A percentile compares a stretch with the other conserved stretches of the same genome.
phyloP scores from a whole-genome alignment of 2,888 invertebrate species.

The Aromia moschata region DNA sequence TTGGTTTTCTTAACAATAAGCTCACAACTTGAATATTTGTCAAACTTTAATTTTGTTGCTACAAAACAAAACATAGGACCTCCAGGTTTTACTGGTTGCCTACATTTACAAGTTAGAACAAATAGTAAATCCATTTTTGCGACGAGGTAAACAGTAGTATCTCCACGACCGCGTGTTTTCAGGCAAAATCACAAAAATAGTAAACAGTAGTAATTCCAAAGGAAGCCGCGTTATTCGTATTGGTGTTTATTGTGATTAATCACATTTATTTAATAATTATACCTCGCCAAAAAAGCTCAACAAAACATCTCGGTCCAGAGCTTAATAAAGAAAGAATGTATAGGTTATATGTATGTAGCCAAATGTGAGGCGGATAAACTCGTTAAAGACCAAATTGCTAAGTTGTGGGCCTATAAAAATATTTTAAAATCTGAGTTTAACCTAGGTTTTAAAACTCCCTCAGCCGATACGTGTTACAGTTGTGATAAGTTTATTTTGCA shows the following conservation, averaged over 20 bases:
- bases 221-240: too few species aligned
- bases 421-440: conserved; percentile 22
- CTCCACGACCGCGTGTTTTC: too few species aligned
- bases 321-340: conserved; percentile 24
- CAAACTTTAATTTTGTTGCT: too few species aligned
- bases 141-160: background rate
- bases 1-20: too few species aligned
- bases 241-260: too few species aligned
- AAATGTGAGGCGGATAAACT: conserved; percentile 16
- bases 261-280: too few species aligned
- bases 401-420: conserved; percentile 9
- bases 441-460: conserved; percentile 28
- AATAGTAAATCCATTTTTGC: background rate
- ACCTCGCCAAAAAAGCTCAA: conserved; percentile 13
- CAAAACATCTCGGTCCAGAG: conserved; percentile 19
- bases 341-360: conserved; percentile 6
- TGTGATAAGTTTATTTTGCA: conserved; percentile 27
- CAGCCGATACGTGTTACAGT: conserved; percentile 25
- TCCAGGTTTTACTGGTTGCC: too few species aligned
- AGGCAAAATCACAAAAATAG: too few species aligned
- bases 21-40: too few species aligned
- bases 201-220: too few species aligned
- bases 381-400: conserved; percentile 2
- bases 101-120: background rate
- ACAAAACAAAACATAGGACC: too few species aligned